phyloP scores from a whole-genome alignment of 2,888 invertebrate genomes.

The Teinopalpus imperialis region DNA sequence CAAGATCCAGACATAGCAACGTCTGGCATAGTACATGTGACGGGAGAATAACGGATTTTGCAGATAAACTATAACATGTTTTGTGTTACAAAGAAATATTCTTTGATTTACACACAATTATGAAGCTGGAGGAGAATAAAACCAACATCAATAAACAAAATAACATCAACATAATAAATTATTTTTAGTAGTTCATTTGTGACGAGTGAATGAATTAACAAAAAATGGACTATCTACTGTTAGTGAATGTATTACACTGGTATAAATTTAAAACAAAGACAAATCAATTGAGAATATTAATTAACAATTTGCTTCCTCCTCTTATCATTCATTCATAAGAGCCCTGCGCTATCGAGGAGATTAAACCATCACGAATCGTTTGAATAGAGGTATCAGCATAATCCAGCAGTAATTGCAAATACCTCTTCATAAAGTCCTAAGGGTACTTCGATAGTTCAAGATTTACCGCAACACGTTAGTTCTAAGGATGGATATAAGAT shows the following conservation, averaged over 20 bases:
- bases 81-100: too few relatives aligned
- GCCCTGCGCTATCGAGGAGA: conserved; percentile 54
- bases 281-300: conserved; percentile 11
- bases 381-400: conserved; percentile 58
- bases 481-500: conserved; percentile 59
- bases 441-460: conserved; percentile 71
- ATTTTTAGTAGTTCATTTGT: too few relatives aligned
- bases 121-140: too few relatives aligned
- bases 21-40: conserved; percentile 54
- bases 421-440: conserved; percentile 59
- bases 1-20: conserved; percentile 49
- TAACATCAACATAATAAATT: too few relatives aligned
- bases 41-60: conserved; percentile 33
- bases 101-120: too few relatives aligned
- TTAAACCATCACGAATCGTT: conserved; percentile 51
- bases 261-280: too few relatives aligned
- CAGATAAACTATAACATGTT: conserved; percentile 5
- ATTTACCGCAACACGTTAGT: conserved; percentile 69
- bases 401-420: conserved; percentile 71
- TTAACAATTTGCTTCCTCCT: conserved; percentile 4
- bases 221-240: too few relatives aligned
- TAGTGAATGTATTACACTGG: too few relatives aligned
- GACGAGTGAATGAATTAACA: too few relatives aligned
- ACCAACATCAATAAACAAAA: too few relatives aligned
- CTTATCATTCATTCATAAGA: conserved; percentile 30